phyloP scores from a whole-genome alignment of 2,888 invertebrate genomes.

The Acanthosepion pharaonis region DNA sequence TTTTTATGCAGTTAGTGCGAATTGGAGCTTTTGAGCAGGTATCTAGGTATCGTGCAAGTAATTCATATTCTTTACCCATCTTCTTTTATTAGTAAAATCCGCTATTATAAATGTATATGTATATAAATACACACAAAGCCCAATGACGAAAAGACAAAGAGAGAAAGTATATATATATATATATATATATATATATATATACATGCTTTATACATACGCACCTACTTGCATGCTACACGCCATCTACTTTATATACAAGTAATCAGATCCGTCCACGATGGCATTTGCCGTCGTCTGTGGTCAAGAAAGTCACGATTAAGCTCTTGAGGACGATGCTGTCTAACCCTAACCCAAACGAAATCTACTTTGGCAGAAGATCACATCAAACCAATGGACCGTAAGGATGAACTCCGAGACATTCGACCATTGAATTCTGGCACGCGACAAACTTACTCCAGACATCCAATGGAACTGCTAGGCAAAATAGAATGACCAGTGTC shows the following conservation, averaged over 20 bases:
- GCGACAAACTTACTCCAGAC: not conserved
- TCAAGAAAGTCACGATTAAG: slow-evolving; percentile 21
- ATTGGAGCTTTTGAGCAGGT: no score
- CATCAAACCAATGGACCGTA: slow-evolving; percentile 33
- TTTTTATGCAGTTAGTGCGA: no score
- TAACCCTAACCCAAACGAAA: slow-evolving; percentile 1
- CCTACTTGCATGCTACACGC: not conserved
- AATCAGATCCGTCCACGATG: slow-evolving; percentile 22
- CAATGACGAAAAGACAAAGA: not conserved
- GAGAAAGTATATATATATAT: no score
- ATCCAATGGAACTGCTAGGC: not conserved
- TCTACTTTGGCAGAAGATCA: slow-evolving; percentile 1
- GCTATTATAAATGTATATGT: no score
- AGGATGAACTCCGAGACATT: not conserved
- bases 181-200: not conserved
- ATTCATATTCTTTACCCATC: no score
- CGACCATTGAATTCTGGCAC: slow-evolving; percentile 18
- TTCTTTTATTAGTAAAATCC: no score
- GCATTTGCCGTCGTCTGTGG: slow-evolving; percentile 33
- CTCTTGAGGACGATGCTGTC: slow-evolving; percentile 33
- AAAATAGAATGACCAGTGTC: not conserved
- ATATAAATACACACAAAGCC: no score
- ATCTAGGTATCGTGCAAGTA: no score
- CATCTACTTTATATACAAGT: slow-evolving; percentile 15
- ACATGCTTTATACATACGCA: not conserved